Evolutionary conservation across 2,113 vertebrate genomes (phyloP).

Genomic region (Trematomus loennbergii): DNA sequence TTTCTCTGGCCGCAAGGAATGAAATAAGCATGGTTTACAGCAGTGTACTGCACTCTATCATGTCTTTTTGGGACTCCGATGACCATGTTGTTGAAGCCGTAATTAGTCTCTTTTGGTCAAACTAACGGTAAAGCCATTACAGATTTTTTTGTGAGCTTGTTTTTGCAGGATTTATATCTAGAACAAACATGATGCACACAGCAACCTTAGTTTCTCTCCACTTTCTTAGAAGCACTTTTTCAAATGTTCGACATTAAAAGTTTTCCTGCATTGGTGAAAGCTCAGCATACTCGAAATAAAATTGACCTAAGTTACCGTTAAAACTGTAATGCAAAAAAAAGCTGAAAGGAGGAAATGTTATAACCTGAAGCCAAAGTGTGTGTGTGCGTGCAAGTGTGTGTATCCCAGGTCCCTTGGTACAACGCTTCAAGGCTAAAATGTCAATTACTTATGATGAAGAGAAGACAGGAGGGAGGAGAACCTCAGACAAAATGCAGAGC

Average conservation of each 20-base stretch:
- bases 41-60: neutral
- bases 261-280: conserved; percentile 44
- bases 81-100: conserved; percentile 1
- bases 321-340: conserved; percentile 30
- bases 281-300: conserved; percentile 57
- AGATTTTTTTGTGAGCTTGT: conserved; percentile 6
- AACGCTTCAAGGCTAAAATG: conserved; percentile 55
- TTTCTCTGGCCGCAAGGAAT: conserved; percentile 28
- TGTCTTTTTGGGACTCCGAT: neutral
- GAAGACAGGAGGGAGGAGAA: conserved; percentile 3
- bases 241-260: conserved; percentile 41
- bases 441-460: conserved; percentile 68
- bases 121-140: conserved; percentile 2
- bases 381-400: neutral
- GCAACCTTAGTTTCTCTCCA: conserved; percentile 1
- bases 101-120: conserved; percentile 25
- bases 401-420: conserved; percentile 35
- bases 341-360: conserved; percentile 43
- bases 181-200: conserved; percentile 13
- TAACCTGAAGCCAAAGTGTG: conserved; percentile 47
- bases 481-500: conserved; percentile 57
- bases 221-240: conserved; percentile 22
- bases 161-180: conserved; percentile 20
- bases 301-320: conserved; percentile 16
- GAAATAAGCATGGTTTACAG: conserved; percentile 34